A percentile compares a stretch with the other conserved stretches of the same genome.
phyloP scores from a whole-genome alignment of 2,113 vertebrate genomes.

The Axis porcinus region DNA sequence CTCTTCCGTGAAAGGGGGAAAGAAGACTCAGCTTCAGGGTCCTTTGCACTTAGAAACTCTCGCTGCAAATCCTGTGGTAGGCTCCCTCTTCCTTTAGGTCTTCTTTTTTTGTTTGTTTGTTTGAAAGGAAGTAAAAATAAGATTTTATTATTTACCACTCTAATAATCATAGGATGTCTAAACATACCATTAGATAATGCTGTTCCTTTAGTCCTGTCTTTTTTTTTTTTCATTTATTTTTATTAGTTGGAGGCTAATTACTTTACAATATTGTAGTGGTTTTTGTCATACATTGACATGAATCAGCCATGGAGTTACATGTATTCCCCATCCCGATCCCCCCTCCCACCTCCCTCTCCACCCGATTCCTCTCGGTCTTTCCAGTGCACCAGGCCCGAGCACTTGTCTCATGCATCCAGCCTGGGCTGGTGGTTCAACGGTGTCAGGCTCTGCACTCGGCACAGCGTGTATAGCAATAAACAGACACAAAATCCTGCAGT shows the following conservation, averaged over 20 bases:
- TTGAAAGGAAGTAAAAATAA: not conserved
- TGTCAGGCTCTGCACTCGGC: not conserved
- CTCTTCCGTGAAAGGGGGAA: not conserved
- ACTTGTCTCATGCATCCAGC: no score
- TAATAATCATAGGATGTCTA: not conserved
- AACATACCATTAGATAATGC: not conserved
- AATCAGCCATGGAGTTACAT: no score
- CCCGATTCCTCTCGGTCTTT: no score
- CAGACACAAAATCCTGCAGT: not conserved
- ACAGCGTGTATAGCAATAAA: no score
- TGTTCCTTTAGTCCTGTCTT: not conserved
- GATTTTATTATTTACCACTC: not conserved
- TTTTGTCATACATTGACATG: no score
- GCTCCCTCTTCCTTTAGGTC: not conserved
- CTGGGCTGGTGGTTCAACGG: no score
- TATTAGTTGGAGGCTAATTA: no score
- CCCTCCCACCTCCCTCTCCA: no score
- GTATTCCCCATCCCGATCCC: no score
- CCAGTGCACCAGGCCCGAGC: no score
- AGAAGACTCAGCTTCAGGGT: not conserved
- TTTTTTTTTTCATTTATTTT: not conserved
- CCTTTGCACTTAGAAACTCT: not conserved
- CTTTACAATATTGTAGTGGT: no score
- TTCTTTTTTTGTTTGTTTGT: not conserved
- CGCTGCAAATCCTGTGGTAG: accelerated